Conservation (phyloP, 2,888 invertebrate genomes). For the Phrixothrix hirtus region DNA sequence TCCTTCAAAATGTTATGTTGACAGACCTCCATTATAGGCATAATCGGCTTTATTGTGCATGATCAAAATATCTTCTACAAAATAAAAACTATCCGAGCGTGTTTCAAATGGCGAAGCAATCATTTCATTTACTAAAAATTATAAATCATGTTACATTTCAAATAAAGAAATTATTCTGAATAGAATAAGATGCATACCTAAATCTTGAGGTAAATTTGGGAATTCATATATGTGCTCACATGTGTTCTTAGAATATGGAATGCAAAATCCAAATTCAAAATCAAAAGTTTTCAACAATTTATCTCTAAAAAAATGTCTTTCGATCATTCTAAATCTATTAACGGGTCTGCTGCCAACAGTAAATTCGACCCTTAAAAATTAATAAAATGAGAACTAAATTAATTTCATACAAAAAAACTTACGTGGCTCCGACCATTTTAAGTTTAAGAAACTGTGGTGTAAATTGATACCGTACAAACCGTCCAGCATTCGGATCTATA, state of each 20-base stretch:
- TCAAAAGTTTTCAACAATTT: conserved; percentile 95
- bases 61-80: conserved; percentile 93
- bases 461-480: conserved; percentile 98
- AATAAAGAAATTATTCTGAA: too few relatives aligned
- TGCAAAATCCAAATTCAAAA: conserved; percentile 99
- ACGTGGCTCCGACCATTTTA: conserved; percentile 97
- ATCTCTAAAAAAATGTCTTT: conserved; percentile 94
- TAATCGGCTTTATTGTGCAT: conserved; percentile 99
- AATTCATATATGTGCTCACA: conserved; percentile 99
- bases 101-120: conserved; percentile 95
- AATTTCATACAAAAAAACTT: conserved; percentile 56
- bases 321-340: conserved; percentile 97
- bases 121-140: conserved; percentile 89
- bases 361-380: conserved; percentile 83
- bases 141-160: too few relatives aligned
- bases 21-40: conserved; percentile 84
- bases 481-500: conserved; percentile 85
- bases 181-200: too few relatives aligned
- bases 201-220: conserved; percentile 81
- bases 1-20: conserved; percentile 33
- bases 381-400: background rate
- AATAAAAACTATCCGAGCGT: conserved; percentile 98
- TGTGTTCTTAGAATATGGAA: conserved; percentile 95
- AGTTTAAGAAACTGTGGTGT: conserved; percentile 96
- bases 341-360: conserved; percentile 91